Evolutionary conservation across 1,140 invertebrate species (phyloP).

Genomic region (Drosophila malerkotliana): DNA sequence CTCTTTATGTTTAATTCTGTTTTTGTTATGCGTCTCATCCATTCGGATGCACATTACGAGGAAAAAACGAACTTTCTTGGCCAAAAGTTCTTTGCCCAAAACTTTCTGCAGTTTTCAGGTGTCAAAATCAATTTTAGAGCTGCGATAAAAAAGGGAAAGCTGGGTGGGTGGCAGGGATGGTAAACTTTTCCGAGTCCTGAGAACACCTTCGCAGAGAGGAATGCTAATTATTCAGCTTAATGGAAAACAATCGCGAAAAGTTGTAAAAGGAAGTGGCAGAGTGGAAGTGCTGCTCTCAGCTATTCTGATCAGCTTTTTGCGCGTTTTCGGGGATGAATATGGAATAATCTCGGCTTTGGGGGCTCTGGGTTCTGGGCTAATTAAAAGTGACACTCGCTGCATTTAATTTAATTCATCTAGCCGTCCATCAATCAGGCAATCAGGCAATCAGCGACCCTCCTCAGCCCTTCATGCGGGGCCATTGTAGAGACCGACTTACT

Average conservation of each 20-base stretch:
- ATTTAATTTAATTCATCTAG: conserved; percentile 53
- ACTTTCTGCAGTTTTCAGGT: conserved; percentile 63
- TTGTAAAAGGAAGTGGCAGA: conserved; percentile 9
- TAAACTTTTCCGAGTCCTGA: conserved; percentile 22
- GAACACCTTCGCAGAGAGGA: conserved; percentile 19
- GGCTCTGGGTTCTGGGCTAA: conserved; percentile 16
- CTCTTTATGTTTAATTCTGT: conserved; percentile 65
- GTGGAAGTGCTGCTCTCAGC: conserved; percentile 25
- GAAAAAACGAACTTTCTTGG: conserved; percentile 7
- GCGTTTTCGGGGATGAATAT: conserved; percentile 20
- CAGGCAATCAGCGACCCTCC: conserved; percentile 37
- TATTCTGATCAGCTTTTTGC: conserved; percentile 9
- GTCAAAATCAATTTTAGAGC: conserved; percentile 73
- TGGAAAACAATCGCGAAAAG: conserved; percentile 65
- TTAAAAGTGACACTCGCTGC: conserved; percentile 50
- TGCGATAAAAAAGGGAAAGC: conserved; percentile 42
- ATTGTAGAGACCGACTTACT: conserved; percentile 4
- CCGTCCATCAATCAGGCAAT: conserved; percentile 60
- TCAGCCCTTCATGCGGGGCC: conserved; percentile 21
- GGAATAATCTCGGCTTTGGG: background rate
- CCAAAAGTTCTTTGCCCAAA: conserved; percentile 40
- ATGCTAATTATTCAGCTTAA: conserved; percentile 71
- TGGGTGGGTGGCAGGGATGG: background rate
- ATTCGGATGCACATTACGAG: conserved; percentile 39
- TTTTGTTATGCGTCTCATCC: conserved; percentile 62